phyloP scores from a whole-genome alignment of 1,140 invertebrate species.

The Brachionus manjavacas region DNA sequence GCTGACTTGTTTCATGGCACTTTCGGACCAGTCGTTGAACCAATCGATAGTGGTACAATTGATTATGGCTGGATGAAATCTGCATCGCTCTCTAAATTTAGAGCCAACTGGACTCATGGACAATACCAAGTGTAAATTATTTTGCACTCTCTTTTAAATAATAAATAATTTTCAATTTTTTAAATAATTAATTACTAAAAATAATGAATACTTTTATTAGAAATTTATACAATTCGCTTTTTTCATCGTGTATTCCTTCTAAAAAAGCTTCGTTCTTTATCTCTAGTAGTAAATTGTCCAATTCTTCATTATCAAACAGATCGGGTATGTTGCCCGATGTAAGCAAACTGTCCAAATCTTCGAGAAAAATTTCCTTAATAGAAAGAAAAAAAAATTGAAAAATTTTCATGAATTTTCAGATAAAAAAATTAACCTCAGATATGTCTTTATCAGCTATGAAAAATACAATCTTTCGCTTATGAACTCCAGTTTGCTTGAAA shows the following conservation, averaged over 20 bases:
- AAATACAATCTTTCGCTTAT: conserved; percentile 11
- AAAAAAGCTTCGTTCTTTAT: conserved; percentile 52
- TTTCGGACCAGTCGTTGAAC: conserved; percentile 77
- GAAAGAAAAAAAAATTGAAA: background rate
- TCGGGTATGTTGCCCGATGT: conserved; percentile 57
- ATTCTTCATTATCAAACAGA: conserved; percentile 56
- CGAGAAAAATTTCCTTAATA: conserved; percentile 54
- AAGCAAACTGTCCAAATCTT: conserved; percentile 57
- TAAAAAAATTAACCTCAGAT: background rate
- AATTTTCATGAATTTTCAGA: background rate
- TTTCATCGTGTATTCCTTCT: conserved; percentile 52
- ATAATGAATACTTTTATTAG: conserved; percentile 47
- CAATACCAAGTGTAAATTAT: conserved; percentile 73
- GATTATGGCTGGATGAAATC: conserved; percentile 76
- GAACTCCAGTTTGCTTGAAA: conserved; percentile 24
- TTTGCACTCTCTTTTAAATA: conserved; percentile 60
- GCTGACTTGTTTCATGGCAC: conserved; percentile 59
- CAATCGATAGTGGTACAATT: conserved; percentile 81
- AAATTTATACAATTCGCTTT: conserved; percentile 52
- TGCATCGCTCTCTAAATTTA: conserved; percentile 66
- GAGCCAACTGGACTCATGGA: conserved; percentile 81
- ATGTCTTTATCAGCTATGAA: conserved; percentile 38
- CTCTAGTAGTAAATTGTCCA: conserved; percentile 55
- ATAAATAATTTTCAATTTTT: background rate
- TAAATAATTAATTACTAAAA: background rate